Conservation (phyloP, 2,113 vertebrate species). For the Saguinus midas region DNA sequence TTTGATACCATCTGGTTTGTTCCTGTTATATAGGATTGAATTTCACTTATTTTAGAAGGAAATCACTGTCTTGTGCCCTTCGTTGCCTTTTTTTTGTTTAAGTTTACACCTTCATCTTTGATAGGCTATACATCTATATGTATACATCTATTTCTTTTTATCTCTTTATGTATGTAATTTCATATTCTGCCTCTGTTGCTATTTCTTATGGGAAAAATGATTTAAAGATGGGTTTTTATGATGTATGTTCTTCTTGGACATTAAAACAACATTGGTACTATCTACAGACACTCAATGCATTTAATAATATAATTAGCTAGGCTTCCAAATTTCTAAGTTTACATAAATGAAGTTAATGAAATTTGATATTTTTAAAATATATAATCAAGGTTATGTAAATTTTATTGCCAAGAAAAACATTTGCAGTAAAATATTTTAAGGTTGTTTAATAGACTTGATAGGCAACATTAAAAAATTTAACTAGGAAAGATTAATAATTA, state of each 20-base stretch:
- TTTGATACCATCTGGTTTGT: neutral
- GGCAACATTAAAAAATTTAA: conserved; percentile 5
- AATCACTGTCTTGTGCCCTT: neutral
- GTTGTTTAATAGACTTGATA: conserved; percentile 27
- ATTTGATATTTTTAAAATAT: neutral
- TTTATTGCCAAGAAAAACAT: neutral
- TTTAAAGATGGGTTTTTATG: neutral
- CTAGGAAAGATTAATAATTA: neutral
- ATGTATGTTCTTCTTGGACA: neutral
- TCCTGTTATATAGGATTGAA: neutral
- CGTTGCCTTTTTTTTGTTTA: neutral
- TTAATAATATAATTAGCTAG: neutral
- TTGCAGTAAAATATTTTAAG: conserved; percentile 4
- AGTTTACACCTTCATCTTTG: neutral
- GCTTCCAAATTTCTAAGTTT: neutral
- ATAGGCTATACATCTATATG: neutral
- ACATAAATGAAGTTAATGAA: neutral
- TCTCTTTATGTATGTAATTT: neutral
- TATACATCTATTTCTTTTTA: neutral
- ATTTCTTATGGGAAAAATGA: neutral
- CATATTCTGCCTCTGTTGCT: neutral
- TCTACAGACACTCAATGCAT: neutral
- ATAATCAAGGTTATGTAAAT: neutral
- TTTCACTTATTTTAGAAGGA: neutral
- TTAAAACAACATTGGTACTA: neutral